Percentiles rank a stretch among this genome's conserved stretches.
Conservation (phyloP, 2,888 invertebrate genomes). For the Bugula neritina region DNA sequence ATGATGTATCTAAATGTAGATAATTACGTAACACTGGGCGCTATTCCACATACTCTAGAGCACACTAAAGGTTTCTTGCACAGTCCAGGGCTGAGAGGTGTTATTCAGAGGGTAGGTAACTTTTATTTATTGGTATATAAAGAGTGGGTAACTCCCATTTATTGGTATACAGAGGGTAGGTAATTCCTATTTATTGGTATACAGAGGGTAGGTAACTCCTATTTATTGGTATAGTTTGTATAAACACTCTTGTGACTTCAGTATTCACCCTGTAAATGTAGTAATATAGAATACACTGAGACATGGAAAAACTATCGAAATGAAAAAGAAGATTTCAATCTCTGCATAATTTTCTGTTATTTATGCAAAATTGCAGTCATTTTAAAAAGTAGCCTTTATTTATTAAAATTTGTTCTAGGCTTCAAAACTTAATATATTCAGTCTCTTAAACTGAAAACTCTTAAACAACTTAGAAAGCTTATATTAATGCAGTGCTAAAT, state of each 20-base stretch:
- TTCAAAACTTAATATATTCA: too few relatives aligned
- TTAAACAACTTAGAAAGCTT: too few relatives aligned
- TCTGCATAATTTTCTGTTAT: too few relatives aligned
- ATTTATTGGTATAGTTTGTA: neutral
- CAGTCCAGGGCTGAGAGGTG: neutral
- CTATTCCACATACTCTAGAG: neutral
- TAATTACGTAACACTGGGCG: neutral
- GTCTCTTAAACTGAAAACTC: too few relatives aligned
- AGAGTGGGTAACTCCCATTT: neutral
- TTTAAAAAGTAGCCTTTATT: too few relatives aligned
- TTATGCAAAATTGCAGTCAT: too few relatives aligned
- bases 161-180: neutral
- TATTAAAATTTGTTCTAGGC: too few relatives aligned
- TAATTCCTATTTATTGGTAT: neutral
- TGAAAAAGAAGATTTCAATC: too few relatives aligned
- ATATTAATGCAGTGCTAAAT: too few relatives aligned
- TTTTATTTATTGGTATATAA: neutral
- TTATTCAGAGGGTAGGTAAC: slow-evolving; percentile 17
- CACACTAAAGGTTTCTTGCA: slow-evolving; percentile 15
- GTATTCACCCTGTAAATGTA: neutral
- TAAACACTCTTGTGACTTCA: neutral
- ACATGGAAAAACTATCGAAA: too few relatives aligned
- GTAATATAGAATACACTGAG: too few relatives aligned
- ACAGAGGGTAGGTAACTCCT: neutral
- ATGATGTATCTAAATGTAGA: neutral